phyloP scores from a whole-genome alignment of 1,140 invertebrate genomes.

The Diabrotica undecimpunctata region DNA sequence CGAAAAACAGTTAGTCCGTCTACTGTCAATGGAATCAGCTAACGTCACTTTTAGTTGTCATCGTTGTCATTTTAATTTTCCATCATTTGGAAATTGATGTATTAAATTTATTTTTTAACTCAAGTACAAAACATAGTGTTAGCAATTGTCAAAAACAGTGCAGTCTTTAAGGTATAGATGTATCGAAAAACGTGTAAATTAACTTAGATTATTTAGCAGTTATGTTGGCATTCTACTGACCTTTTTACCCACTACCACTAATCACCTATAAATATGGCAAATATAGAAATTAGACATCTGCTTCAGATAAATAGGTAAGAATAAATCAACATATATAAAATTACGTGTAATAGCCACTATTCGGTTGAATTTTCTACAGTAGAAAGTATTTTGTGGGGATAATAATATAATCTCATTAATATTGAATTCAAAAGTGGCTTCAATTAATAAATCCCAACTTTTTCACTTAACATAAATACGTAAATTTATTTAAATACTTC shows the following conservation, averaged over 20 bases:
- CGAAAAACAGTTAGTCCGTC: too few species aligned
- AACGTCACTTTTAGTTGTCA: conserved; percentile 4
- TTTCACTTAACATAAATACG: too few species aligned
- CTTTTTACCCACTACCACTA: neutral
- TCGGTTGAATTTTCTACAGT: too few species aligned
- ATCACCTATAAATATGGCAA: conserved; percentile 31
- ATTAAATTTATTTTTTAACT: neutral
- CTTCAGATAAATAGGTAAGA: conserved; percentile 38
- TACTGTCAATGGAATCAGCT: too few species aligned
- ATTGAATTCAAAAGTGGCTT: too few species aligned
- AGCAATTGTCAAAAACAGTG: neutral
- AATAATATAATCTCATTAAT: too few species aligned
- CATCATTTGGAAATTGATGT: neutral
- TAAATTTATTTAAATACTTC: too few species aligned
- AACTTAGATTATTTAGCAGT: neutral
- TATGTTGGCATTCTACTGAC: neutral
- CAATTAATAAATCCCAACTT: too few species aligned
- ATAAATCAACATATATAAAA: neutral
- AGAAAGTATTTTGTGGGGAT: too few species aligned
- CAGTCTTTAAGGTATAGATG: neutral
- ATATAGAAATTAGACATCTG: conserved; percentile 40
- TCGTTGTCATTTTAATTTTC: neutral
- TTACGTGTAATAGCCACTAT: too few species aligned
- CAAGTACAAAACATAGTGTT: neutral
- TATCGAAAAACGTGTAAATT: too few species aligned